These are phyloP conservation scores for Brachyptera risi DNA, from an alignment of 2,888 invertebrate species.

Conservation along the genomic window DNA sequence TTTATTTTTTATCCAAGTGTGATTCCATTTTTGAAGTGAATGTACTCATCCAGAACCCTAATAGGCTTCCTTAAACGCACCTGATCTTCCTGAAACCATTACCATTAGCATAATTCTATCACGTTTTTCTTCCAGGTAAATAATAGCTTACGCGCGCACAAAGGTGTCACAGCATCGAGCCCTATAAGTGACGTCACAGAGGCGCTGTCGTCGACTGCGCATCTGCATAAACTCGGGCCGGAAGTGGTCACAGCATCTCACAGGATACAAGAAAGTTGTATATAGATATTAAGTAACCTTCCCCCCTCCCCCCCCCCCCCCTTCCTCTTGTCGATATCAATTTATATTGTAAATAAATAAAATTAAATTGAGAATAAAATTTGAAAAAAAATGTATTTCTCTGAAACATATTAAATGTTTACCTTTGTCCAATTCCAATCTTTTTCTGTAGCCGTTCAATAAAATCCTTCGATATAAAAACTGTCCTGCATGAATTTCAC, in stretches of 20 bases:
- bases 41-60: no score
- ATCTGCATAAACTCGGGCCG: constrained; percentile 53
- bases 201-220: constrained; percentile 55
- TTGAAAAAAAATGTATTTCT: constrained; percentile 15
- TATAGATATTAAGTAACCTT: constrained; percentile 53
- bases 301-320: no score
- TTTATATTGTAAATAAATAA: constrained; percentile 32
- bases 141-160: constrained; percentile 69
- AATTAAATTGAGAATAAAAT: constrained; percentile 16
- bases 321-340: constrained; percentile 17
- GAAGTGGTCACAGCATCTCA: constrained; percentile 84
- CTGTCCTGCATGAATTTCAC: no score
- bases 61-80: no score
- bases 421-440: no score
- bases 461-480: no score
- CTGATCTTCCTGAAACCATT: no score
- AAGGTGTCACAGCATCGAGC: constrained; percentile 59
- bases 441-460: no score
- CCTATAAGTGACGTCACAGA: constrained; percentile 41
- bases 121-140: constrained; percentile 58
- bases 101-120: no score
- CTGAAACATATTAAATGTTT: no score
- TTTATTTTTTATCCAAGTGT: no score
- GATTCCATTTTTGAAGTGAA: no score
- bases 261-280: constrained; percentile 87